A percentile compares a stretch with the other conserved stretches of the same genome.
phyloP scores from a whole-genome alignment of 2,113 vertebrate genomes.

The Siphamia tubifer region DNA sequence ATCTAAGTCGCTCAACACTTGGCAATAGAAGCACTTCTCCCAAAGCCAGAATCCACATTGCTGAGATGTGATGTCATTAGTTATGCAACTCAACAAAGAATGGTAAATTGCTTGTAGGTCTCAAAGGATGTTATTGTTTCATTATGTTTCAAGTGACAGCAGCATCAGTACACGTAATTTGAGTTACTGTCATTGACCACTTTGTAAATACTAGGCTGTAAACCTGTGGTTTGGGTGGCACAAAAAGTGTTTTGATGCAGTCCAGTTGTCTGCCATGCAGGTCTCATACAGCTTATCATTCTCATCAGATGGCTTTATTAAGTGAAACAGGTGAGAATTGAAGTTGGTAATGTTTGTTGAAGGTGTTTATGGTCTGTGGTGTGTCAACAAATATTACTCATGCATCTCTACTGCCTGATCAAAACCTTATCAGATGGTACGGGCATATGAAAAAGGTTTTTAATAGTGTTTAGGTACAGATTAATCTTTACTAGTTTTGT shows the following conservation, averaged over 20 bases:
- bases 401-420: no score
- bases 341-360: no score
- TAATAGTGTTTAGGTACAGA: no score
- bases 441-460: no score
- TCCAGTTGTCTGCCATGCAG: background rate
- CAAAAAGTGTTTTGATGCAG: background rate
- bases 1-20: background rate
- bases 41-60: constrained; percentile 12
- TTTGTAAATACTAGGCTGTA: constrained; percentile 1
- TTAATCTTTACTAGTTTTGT: no score
- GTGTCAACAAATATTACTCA: no score
- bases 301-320: background rate
- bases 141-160: background rate
- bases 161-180: background rate
- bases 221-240: background rate
- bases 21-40: background rate
- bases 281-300: background rate
- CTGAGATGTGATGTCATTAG: constrained; percentile 16
- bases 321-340: no score
- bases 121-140: background rate
- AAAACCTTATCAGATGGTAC: no score
- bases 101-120: background rate
- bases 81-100: constrained; percentile 18
- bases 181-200: background rate
- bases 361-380: no score